Conservation (phyloP, 2,113 vertebrate species). For the Xenopus borealis region DNA sequence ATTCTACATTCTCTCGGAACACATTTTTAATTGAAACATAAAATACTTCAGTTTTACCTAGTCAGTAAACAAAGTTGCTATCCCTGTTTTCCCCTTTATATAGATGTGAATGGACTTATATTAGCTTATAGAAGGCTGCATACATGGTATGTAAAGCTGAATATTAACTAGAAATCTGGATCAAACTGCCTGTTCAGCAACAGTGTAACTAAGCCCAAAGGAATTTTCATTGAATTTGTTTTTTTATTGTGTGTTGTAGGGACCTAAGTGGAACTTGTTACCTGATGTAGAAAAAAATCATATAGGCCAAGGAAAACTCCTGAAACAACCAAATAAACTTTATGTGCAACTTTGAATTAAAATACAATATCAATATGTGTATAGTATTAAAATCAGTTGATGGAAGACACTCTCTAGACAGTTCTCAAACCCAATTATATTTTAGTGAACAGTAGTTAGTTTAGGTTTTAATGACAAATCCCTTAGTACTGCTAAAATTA, state of each 20-base stretch:
- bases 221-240: slow-evolving; percentile 12
- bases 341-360: no score
- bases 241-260: no score
- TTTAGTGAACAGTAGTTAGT: no score
- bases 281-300: background rate
- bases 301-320: background rate
- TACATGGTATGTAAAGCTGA: background rate
- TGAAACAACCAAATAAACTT: background rate
- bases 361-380: no score
- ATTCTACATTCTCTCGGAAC: no score
- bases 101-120: background rate
- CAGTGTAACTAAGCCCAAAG: slow-evolving; percentile 8
- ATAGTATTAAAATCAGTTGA: no score
- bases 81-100: slow-evolving; percentile 22
- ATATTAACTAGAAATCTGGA: background rate
- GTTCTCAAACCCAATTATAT: no score
- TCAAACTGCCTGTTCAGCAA: background rate
- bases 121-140: slow-evolving; percentile 1
- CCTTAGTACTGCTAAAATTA: no score
- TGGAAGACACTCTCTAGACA: no score
- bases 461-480: no score
- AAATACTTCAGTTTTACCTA: no score
- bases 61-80: background rate
- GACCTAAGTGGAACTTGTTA: background rate
- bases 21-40: no score